Base-by-base conservation (phyloP, 2,888 invertebrate genomes). In the Drosophila lacicola region DNA sequence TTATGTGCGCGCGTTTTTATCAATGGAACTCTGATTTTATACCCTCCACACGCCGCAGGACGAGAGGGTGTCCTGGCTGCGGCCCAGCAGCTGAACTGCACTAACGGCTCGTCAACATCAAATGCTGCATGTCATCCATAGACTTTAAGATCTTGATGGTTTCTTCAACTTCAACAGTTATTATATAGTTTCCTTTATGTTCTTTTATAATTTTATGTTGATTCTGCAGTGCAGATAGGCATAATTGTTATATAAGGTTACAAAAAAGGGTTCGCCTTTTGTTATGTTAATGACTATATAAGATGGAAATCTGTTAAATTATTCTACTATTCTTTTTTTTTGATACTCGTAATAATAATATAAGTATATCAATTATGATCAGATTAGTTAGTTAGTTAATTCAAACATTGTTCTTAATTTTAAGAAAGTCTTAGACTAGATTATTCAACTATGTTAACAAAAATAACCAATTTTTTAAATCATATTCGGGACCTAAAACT, bases 1-100 rank as follows among this genome's bases (percentile, higher is more conserved):
- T 83, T 89, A 85, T 88, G 75, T 72, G 75, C 74, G 72, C 77
- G 68, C 65, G 70, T 62, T 77, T 76, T 68, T 69, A 83, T 83
- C 70, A 88, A 85, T 85, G 78, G 61, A 69, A 65, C 72, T 74
- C 58, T 70, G 88, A 87, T 82, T 29, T 85, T 75, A 71, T 60
- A 29, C 21, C 37, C 50, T 21, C 9, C 11, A 13, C 46, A 8
- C 29, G 29, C 29, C 29, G 29, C 29, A 29, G 29, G 29, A 29
- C 8, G 29, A 29, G 29, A 29, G 29, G 29, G 29, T 29, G 29
- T 29, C 29, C 29, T 29, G 36, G 29, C 29, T 8, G 8, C 29
- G 8, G 8, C 2, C 29, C 53, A 57, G 72, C 72, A 67, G 73
- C 73, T 70, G 70, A 61, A 62, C 55, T 65, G 58, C 73, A 58